Evolutionary conservation across 1,140 invertebrate genomes (phyloP).

Genomic region (Tetramorium parvispinum): DNA sequence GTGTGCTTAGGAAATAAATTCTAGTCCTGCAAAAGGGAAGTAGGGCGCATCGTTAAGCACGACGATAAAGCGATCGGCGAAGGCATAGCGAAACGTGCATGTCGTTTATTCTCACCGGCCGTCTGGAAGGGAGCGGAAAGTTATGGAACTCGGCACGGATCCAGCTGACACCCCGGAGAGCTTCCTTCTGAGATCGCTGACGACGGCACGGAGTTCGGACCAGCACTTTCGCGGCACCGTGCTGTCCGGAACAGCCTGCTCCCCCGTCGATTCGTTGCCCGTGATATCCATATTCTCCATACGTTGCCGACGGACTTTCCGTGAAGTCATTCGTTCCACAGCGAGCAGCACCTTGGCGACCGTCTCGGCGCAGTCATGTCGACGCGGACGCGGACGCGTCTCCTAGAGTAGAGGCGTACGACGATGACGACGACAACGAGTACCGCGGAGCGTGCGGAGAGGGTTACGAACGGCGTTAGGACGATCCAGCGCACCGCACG

Average conservation of each 20-base stretch:
- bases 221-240: conserved; percentile 86
- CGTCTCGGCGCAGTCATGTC: conserved; percentile 56
- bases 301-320: background rate
- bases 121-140: conserved; percentile 92
- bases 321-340: conserved; percentile 54
- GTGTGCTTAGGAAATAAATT: conserved; percentile 95
- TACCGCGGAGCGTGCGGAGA: no score
- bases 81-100: background rate
- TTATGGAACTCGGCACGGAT: conserved; percentile 91
- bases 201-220: conserved; percentile 92
- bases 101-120: conserved; percentile 83
- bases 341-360: background rate
- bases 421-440: background rate
- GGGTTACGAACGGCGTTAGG: no score
- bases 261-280: conserved; percentile 65
- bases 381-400: background rate
- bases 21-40: conserved; percentile 86
- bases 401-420: background rate
- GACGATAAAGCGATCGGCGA: no score
- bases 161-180: conserved; percentile 91
- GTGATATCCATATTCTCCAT: conserved; percentile 71
- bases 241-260: conserved; percentile 43
- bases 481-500: background rate
- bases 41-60: background rate
- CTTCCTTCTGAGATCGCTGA: conserved; percentile 93